Evolutionary conservation across 2,797 vertebrate species (phyloP), one percentile per base, ranked within the genome.

Genomic region (Peromyscus melanophrys): DNA sequence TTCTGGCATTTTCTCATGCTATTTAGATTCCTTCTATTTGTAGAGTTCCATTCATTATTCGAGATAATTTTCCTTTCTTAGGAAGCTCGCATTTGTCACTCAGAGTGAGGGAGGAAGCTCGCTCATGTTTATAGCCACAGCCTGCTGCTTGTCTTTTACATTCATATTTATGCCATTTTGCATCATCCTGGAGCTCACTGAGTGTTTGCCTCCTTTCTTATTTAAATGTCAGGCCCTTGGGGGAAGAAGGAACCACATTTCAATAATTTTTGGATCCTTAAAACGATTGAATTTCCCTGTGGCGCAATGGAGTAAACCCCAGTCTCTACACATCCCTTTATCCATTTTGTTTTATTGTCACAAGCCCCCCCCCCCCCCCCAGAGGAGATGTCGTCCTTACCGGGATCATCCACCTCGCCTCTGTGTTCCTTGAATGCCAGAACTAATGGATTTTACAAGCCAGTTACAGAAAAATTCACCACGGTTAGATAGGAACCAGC

Each of bases 61-160:
- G 89, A 90, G 85, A 43, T 94, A 81, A 67, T 84, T 95, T 95
- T 77, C 65, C 52, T 83, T 90, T 91, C 55, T 83, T 86, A 46
- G 86, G 71, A 95, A 46, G 27, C 19, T 78, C 5, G 1, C 63
- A 34, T 81, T 40, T 23, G 61, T 67, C 46, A 71, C 31, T 88
- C 84, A 83, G 77, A 71, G 59, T 91, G 55, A 94, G 57, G 40
- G n/a, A 81, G n/a, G 46, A 34, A 80, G 43, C 46, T 12, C 49
- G 29, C 71, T 87, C 4, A 0, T 2, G 23, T 77, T 73, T n/a
- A 85, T 19, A n/a, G 73, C 55, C 37, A 55, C 6, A 40, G 49
- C 19, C 31, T 12, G n/a, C 69, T 89, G 17, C 25, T 69, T 61
- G 31, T 43, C 27, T 17, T 92, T 6, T 76, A 1, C 43, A 86